Conservation (phyloP, 37 sponge, comb jelly and placozoan genomes). For the Oopsacas minuta region DNA sequence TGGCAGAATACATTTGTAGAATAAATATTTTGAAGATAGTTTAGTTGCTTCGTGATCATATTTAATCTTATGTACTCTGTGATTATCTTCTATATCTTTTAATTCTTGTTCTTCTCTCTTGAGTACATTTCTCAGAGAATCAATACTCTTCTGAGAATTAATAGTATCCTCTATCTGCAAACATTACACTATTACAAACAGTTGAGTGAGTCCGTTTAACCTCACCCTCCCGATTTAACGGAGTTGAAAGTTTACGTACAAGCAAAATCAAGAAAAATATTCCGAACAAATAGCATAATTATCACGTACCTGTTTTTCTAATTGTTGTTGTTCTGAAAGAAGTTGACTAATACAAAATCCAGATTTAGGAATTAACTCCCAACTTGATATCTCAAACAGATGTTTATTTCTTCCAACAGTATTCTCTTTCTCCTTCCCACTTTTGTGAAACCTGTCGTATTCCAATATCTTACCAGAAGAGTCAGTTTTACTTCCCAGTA, state of each 20-base stretch:
- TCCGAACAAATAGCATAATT: no score
- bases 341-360: neutral
- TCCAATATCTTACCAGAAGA: neutral
- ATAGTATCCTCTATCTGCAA: no score
- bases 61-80: neutral
- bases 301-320: neutral
- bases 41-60: neutral
- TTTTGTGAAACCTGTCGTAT: neutral
- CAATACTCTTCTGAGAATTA: neutral
- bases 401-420: neutral
- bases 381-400: neutral
- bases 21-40: neutral
- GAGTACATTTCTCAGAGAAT: neutral
- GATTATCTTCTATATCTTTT: neutral
- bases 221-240: neutral
- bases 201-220: neutral
- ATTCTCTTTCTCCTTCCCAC: neutral
- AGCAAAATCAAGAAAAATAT: no score
- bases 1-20: constrained; percentile 12
- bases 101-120: neutral
- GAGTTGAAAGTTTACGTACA: no score
- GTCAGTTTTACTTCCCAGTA: neutral
- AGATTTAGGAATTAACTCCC: neutral
- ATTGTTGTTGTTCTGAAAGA: neutral
- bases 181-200: neutral